Evolutionary conservation across 2,888 invertebrate genomes (phyloP), one percentile per base, ranked within the genome.

Genomic region (Andrena bicolor): DNA sequence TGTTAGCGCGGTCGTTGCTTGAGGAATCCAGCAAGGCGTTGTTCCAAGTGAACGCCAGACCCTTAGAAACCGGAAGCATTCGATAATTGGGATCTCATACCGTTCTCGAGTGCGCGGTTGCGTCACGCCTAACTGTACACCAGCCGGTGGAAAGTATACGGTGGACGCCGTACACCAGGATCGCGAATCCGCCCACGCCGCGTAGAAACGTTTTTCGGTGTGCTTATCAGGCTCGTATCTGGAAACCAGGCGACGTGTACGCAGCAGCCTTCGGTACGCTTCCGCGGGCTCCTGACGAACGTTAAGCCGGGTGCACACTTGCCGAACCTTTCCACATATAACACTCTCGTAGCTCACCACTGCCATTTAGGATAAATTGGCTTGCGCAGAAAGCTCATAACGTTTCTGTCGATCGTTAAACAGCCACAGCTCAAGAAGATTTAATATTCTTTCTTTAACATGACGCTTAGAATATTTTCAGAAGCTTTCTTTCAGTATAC

Each of bases 81-180:
- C 79, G 80, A 69, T 88, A 89, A 89, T 89, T 89, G 86, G 84
- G 81, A 83, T 83, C 76, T 74, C 79, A 80, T 64, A 72, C 69
- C 64, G 76, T 63, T 69, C 75, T 48, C 65, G 73, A 79, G 81
- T 70, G 69, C 65, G 72, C 78, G 73, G 83, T 91, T 90, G 84
- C 91, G 90, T 91, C 90, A 91, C 83, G 82, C 71, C 86, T 91
- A 91, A 91, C 90, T 90, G 91, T 91, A 88, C 82, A 72, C 65
- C 73, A 26, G 66, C 35, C 66, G 76, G 79, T 72, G 74, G 80
- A 87, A 84, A 80, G 74, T 69, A 79, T 80, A 75, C 64, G 66
- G 80, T 81, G 66, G 70, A 74, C 76, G 56, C 53, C 63, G 61
- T 80, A 72, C 84, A 56, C 58, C 64, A 64, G 74, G 76, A 75